phyloP scores from a whole-genome alignment of 2,113 vertebrate genomes.

The Sceloporus tristichus region DNA sequence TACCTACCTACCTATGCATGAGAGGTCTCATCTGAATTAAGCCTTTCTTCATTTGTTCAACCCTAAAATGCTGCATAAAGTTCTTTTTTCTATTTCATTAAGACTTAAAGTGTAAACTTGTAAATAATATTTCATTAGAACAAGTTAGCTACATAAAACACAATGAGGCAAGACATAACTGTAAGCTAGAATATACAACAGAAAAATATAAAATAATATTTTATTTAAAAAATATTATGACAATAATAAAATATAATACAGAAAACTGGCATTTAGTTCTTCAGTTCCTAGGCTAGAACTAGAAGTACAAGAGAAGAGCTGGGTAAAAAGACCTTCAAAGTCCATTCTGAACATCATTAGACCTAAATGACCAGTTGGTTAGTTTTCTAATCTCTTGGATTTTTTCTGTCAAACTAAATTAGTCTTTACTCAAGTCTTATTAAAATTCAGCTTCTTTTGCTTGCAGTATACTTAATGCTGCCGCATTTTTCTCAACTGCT shows the following conservation, averaged over 20 bases:
- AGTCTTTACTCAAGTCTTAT: slow-evolving; percentile 43
- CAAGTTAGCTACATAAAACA: too few relatives aligned
- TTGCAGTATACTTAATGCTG: slow-evolving; percentile 54
- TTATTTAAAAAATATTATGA: too few relatives aligned
- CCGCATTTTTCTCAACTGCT: slow-evolving; percentile 42
- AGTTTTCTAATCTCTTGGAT: slow-evolving; percentile 56
- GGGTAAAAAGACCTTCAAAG: slow-evolving; percentile 24
- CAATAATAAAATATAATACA: neutral
- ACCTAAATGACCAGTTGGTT: slow-evolving; percentile 40
- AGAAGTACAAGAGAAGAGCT: slow-evolving; percentile 32
- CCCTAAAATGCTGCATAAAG: too few relatives aligned
- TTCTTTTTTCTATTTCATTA: too few relatives aligned
- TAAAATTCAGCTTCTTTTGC: slow-evolving; percentile 46
- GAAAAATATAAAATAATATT: too few relatives aligned
- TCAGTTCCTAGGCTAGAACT: slow-evolving; percentile 1
- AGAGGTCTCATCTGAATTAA: too few relatives aligned
- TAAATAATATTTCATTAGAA: too few relatives aligned
- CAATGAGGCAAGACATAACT: too few relatives aligned
- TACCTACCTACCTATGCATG: too few relatives aligned
- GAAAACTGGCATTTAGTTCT: neutral
- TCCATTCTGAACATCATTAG: slow-evolving; percentile 27
- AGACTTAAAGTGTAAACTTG: too few relatives aligned
- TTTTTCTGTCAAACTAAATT: slow-evolving; percentile 67
- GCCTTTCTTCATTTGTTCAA: too few relatives aligned
- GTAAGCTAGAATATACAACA: too few relatives aligned